Percentiles rank a stretch among this genome's conserved stretches.
Conservation (phyloP, 2,888 invertebrate genomes). For the Drosophila tripunctata region DNA sequence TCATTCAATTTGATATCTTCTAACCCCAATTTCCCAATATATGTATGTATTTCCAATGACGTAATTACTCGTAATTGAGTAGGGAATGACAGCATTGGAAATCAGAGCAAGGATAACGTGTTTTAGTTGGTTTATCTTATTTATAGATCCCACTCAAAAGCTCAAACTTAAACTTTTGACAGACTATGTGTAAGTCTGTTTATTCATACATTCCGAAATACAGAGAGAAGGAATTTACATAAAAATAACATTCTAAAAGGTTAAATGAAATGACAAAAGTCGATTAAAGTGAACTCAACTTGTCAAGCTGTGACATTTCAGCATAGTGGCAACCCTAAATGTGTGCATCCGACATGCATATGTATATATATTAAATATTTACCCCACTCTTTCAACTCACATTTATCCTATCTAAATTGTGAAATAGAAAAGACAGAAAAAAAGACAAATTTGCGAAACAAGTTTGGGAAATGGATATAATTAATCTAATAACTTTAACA, state of each 20-base stretch:
- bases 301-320: background rate
- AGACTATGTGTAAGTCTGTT: background rate
- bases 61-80: slow-evolving; percentile 18
- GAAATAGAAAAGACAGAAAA: no score
- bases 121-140: background rate
- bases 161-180: background rate
- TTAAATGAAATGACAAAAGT: background rate
- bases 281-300: background rate
- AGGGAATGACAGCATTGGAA: slow-evolving; percentile 8
- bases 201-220: background rate
- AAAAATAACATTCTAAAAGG: background rate
- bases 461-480: no score
- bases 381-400: background rate
- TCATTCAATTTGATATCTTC: background rate
- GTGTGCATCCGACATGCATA: no score
- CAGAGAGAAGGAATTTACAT: background rate
- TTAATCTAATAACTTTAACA: no score
- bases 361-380: background rate
- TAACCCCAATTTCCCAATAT: background rate
- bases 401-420: no score
- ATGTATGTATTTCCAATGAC: background rate
- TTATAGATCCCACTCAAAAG: background rate
- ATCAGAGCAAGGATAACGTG: background rate
- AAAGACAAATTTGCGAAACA: no score
- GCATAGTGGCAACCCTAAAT: background rate